Evolutionary conservation across 2,113 vertebrate genomes (phyloP), one percentile per base, ranked within the genome.

Genomic region (Coturnix japonica): DNA sequence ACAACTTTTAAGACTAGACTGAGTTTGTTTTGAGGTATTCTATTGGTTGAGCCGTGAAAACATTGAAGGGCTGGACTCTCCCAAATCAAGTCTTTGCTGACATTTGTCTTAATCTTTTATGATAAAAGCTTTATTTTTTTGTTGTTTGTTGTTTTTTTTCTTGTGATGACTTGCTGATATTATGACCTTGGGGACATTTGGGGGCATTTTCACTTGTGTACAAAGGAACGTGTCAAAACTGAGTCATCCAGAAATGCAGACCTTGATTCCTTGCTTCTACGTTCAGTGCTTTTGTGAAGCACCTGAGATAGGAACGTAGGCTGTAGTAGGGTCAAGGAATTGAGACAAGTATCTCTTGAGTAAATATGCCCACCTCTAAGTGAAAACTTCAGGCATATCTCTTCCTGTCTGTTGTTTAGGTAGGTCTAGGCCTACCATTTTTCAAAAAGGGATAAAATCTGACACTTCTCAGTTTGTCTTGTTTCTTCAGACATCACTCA

Each of bases 91-190:
- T 37, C 85, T 75, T 37, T 64, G 6, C 2, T 4, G 49, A 76
- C 65, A 82, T 76, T 66, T 69, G 7, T 49, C 86, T 90, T 59
- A 84, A 84, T 89, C 90, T 93, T 95, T 93, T 89, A 89, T 82
- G 63, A 63, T 73, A 66, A 93, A 87, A 84, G 41, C 31, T 67
- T 89, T 81, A 10, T 37, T 37, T 37, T 37, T 37, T 37, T 37
- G 37, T 37, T 37, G 37, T 37, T 41, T 41, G 9, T 41, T 41
- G 9, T 41, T 41, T 41, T 41, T 41, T 64, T 44, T 44, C 23
- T 12, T 47, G 20, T 85, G 64, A 64, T 70, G 33, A 30, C 18
- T 91, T 87, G 51, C 46, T 85, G 81, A 61, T 93, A 73, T 67
- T 90, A 2, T 84, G 66, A 84, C 74, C 77, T 56, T 4, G 2